Evolutionary conservation across 1,140 invertebrate genomes (phyloP).

Genomic region (Triops cancriformis): DNA sequence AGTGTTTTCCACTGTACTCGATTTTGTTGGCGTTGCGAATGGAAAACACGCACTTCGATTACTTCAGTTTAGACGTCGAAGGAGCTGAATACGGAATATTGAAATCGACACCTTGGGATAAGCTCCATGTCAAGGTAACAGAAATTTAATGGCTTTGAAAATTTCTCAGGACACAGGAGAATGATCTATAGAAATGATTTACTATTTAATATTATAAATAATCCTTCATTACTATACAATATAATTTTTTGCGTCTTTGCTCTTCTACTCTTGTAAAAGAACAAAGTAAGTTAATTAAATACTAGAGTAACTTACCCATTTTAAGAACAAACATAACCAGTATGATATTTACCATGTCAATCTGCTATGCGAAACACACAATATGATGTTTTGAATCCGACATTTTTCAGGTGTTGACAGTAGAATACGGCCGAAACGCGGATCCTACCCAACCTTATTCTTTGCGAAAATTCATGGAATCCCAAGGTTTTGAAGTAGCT

Average conservation of each 20-base stretch:
- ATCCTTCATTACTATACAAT: no score
- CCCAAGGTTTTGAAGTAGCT: background rate
- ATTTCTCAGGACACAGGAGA: no score
- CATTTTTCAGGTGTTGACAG: background rate
- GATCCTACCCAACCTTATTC: background rate
- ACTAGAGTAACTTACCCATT: no score
- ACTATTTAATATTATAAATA: no score
- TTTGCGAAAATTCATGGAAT: background rate
- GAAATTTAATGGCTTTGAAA: no score
- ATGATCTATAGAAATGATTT: no score
- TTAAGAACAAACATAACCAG: no score
- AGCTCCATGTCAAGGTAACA: constrained; percentile 24
- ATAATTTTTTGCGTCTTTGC: no score
- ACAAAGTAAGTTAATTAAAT: no score
- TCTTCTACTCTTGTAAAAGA: no score
- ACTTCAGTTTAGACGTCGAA: constrained; percentile 40
- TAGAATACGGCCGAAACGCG: background rate
- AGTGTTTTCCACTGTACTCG: constrained; percentile 38
- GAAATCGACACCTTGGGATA: constrained; percentile 34
- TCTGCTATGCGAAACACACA: no score
- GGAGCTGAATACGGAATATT: constrained; percentile 37
- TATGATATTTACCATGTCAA: no score
- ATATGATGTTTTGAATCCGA: background rate
- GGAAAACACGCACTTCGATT: constrained; percentile 36
- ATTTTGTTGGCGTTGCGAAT: constrained; percentile 43